phyloP scores from a whole-genome alignment of 2,888 invertebrate genomes.

The Andrena trimmerana region DNA sequence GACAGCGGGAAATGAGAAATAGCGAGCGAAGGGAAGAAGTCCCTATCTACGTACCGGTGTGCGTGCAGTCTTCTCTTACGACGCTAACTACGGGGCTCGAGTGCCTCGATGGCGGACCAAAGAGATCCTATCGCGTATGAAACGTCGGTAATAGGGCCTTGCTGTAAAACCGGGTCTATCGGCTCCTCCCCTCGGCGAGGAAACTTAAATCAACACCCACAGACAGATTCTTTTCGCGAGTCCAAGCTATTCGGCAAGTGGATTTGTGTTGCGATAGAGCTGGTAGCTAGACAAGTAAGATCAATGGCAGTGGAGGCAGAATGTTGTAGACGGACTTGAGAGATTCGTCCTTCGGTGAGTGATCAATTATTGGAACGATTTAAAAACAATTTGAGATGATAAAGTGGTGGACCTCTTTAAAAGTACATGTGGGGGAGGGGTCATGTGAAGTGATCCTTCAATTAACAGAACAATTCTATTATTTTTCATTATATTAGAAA shows the following conservation, averaged over 20 bases:
- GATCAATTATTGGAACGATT: neutral
- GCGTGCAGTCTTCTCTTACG: slow-evolving; percentile 35
- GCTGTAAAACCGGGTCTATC: slow-evolving; percentile 14
- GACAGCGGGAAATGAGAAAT: slow-evolving; percentile 77
- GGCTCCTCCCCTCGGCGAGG: neutral
- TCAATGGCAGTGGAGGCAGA: slow-evolving; percentile 12
- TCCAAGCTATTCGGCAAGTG: neutral
- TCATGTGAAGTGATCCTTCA: too few species aligned
- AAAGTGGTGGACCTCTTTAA: too few species aligned
- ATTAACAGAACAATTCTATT: too few species aligned
- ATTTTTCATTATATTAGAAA: too few species aligned
- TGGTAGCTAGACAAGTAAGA: neutral
- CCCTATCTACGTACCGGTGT: slow-evolving; percentile 34
- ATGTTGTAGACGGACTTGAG: neutral
- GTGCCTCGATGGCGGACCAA: slow-evolving; percentile 36
- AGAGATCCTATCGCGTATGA: slow-evolving; percentile 45
- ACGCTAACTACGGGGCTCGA: slow-evolving; percentile 54
- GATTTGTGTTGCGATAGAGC: neutral
- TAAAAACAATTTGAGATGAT: neutral
- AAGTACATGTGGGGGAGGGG: too few species aligned
- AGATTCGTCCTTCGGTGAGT: neutral
- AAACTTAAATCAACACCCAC: slow-evolving; percentile 27
- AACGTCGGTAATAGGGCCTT: slow-evolving; percentile 40
- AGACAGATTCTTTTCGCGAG: neutral
- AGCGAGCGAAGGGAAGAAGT: slow-evolving; percentile 53